A percentile compares a stretch with the other conserved stretches of the same genome.
phyloP scores from a whole-genome alignment of 1,140 invertebrate species.

The Atta cephalotes region DNA sequence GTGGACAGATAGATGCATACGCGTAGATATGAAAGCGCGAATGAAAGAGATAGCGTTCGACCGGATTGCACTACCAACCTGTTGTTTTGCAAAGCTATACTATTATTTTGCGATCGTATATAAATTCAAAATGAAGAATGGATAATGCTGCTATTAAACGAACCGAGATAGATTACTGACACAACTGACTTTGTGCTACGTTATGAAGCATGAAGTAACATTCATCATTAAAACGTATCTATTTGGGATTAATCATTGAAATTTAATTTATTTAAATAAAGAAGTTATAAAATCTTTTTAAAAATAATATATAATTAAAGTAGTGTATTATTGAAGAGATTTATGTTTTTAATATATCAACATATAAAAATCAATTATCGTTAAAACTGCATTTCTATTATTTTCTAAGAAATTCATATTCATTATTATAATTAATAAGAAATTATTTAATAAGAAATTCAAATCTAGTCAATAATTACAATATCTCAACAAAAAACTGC shows the following conservation, averaged over 20 bases:
- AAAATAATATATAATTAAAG: not conserved
- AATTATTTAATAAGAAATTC: too few species aligned
- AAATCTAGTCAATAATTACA: too few species aligned
- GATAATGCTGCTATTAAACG: slow-evolving; percentile 44
- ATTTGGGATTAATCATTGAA: not conserved
- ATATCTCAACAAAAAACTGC: too few species aligned
- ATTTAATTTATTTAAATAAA: not conserved
- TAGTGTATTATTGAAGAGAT: not conserved
- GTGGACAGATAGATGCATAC: slow-evolving; percentile 43
- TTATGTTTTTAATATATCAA: not conserved
- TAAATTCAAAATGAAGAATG: slow-evolving; percentile 42
- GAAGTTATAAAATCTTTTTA: not conserved
- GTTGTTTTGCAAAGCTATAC: slow-evolving; percentile 14
- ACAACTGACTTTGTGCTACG: not conserved
- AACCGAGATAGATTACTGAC: slow-evolving; percentile 17
- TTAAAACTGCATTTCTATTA: not conserved
- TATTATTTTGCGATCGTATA: slow-evolving; percentile 13
- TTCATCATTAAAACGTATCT: not conserved
- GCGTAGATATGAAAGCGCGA: slow-evolving; percentile 47
- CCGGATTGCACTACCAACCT: not conserved
- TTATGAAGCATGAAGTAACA: not conserved
- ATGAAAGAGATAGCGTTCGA: slow-evolving; percentile 47
- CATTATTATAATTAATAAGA: too few species aligned
- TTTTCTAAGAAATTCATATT: not conserved
- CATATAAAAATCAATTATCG: not conserved